Percentiles rank a stretch among this genome's conserved stretches.
Conservation (phyloP, 2,797 vertebrate species). For the Dicrostonyx torquatus region DNA sequence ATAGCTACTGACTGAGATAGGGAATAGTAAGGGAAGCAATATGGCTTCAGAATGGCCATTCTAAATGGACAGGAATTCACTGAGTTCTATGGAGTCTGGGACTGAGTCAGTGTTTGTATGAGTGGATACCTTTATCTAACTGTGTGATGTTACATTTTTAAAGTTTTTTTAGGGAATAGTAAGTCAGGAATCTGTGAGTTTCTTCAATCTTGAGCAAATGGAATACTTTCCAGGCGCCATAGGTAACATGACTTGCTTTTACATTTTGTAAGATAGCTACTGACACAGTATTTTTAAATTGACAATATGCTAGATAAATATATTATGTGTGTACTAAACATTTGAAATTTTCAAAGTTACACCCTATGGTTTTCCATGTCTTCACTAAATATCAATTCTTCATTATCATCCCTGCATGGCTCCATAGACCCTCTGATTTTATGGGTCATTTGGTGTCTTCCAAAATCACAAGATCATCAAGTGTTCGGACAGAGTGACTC, state of each 20-base stretch:
- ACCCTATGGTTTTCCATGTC: neutral
- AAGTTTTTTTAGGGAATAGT: neutral
- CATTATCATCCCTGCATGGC: neutral
- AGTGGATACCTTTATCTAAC: neutral
- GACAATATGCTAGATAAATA: neutral
- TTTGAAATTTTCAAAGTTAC: constrained; percentile 29
- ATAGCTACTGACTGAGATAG: neutral
- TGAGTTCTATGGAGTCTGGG: neutral
- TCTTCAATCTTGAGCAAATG: neutral
- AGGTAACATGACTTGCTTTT: constrained; percentile 23
- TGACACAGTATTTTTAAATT: neutral
- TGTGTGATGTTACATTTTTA: neutral
- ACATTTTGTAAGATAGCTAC: constrained; percentile 42
- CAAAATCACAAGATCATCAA: constrained; percentile 46
- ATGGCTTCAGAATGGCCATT: neutral
- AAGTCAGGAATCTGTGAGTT: constrained; percentile 14
- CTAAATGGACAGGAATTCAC: neutral
- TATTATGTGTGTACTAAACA: constrained; percentile 13
- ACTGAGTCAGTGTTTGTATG: neutral
- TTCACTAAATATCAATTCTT: constrained; percentile 20
- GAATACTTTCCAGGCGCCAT: neutral
- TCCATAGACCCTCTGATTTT: constrained; percentile 42
- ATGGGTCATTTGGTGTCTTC: constrained; percentile 46
- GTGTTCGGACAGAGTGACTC: constrained; percentile 35
- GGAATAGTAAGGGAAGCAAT: neutral